phyloP scores from a whole-genome alignment of 2,797 vertebrate genomes.

The Chromobotia macracanthus region DNA sequence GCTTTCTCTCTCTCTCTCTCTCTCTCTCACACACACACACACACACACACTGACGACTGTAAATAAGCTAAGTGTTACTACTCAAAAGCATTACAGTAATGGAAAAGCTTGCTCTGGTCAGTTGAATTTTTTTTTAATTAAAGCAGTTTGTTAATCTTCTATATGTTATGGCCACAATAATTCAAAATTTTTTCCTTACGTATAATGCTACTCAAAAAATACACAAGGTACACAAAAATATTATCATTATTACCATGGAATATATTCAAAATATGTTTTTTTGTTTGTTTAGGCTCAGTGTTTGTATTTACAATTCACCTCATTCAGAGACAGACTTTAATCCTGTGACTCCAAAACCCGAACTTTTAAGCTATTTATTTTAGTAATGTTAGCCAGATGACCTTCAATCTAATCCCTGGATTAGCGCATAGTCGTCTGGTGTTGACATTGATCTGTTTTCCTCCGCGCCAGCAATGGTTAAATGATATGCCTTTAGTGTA shows the following conservation, averaged over 20 bases:
- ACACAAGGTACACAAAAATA: background rate
- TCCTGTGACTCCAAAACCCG: conserved; percentile 19
- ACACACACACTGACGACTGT: background rate
- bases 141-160: background rate
- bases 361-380: conserved; percentile 54
- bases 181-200: background rate
- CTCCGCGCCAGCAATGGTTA: conserved; percentile 53
- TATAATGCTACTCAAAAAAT: background rate
- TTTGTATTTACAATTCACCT: conserved; percentile 35
- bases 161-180: background rate
- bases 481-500: conserved; percentile 49
- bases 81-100: background rate
- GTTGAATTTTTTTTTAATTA: background rate
- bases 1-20: no score
- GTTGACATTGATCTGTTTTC: conserved; percentile 56
- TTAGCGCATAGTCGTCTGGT: conserved; percentile 39
- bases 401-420: conserved; percentile 58
- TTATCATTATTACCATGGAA: background rate
- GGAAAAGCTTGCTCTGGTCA: background rate
- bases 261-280: background rate
- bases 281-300: conserved; percentile 1
- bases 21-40: no score
- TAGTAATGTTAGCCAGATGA: conserved; percentile 57
- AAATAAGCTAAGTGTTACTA: background rate
- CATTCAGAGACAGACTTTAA: conserved; percentile 20